Evolutionary conservation across 2,888 invertebrate genomes (phyloP), one percentile per base, ranked within the genome.

Genomic region (Cepaea hortensis): DNA sequence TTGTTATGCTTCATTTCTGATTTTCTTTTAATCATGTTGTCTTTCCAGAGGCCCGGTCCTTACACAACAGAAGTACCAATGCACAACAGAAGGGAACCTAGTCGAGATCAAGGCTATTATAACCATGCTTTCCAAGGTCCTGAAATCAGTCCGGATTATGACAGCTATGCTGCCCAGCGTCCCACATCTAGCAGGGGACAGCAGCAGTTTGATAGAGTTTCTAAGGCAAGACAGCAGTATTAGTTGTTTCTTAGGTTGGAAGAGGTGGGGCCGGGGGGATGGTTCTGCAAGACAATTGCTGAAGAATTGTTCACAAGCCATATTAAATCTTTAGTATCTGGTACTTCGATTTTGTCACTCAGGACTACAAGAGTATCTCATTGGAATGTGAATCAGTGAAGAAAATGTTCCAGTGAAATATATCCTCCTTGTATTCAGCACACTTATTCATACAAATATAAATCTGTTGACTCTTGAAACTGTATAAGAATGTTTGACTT

Each of bases 51-150:
- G 70, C 3, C 77, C 23, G 68, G 11, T 65, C 68, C 68, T n/a
- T 68, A 85, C 70, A 79, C 65, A 18, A 79, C 70, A 70, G 79
- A 85, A 50, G 55, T 85, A 3, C 85, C 85, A 5, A 77, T 85
- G 77, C 75, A 79, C 35, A 55, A 77, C 20, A 77, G 82, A 72
- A 35, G 15, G 55, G 70, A 23, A 3, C 18, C 62, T 65, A 35
- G 61, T 55, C 35, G 61, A 61, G 61, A 75, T 7, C 70, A 46
- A 13, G 84, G 84, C 50, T 50, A 84, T 84, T 48, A 84, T n/a
- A 84, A 84, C n/a, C 15, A 84, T 76, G 84, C 70, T 72, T 82
- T 50, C 72, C 68, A 82, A 70, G 72, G 72, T n/a, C 55, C 72
- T 48, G 23, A 9, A 50, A 50, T n/a, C 13, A 18, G 48, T 68